Percentiles rank a stretch among this genome's conserved stretches.
Evolutionary conservation across 2,888 invertebrate genomes (phyloP).

Genomic region (Leptinotarsa peninsularis): DNA sequence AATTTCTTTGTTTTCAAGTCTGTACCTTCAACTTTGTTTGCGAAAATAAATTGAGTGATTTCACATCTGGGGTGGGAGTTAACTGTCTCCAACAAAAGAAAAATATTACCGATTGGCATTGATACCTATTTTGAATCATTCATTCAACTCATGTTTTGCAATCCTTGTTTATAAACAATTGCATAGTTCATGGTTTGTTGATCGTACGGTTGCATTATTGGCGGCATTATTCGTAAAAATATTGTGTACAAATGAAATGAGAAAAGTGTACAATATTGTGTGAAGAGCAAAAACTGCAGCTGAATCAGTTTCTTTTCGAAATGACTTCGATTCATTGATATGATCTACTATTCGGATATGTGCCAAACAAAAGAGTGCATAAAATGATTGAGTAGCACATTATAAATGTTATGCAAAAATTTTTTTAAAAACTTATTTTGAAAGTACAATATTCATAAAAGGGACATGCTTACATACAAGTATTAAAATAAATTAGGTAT

Average conservation of each 20-base stretch:
- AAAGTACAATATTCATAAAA: too few species aligned
- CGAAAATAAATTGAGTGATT: constrained; percentile 3
- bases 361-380: too few species aligned
- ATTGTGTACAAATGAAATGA: not conserved
- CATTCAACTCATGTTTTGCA: constrained; percentile 19
- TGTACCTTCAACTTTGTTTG: constrained; percentile 10
- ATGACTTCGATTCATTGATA: too few species aligned
- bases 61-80: constrained; percentile 8
- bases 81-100: constrained; percentile 7
- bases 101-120: not conserved
- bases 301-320: too few species aligned
- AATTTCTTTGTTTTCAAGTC: constrained; percentile 19
- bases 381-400: too few species aligned
- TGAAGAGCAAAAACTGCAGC: too few species aligned
- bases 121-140: constrained; percentile 11
- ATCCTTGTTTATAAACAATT: constrained; percentile 9
- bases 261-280: too few species aligned
- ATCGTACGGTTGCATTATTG: constrained; percentile 9
- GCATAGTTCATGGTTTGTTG: constrained; percentile 4
- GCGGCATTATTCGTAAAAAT: not conserved
- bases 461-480: too few species aligned
- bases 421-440: too few species aligned
- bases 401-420: too few species aligned
- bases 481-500: too few species aligned
- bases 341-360: too few species aligned